Percentiles rank a stretch among this genome's conserved stretches.
phyloP scores from a whole-genome alignment of 2,113 vertebrate species.

The Corythoichthys haematopterus region DNA sequence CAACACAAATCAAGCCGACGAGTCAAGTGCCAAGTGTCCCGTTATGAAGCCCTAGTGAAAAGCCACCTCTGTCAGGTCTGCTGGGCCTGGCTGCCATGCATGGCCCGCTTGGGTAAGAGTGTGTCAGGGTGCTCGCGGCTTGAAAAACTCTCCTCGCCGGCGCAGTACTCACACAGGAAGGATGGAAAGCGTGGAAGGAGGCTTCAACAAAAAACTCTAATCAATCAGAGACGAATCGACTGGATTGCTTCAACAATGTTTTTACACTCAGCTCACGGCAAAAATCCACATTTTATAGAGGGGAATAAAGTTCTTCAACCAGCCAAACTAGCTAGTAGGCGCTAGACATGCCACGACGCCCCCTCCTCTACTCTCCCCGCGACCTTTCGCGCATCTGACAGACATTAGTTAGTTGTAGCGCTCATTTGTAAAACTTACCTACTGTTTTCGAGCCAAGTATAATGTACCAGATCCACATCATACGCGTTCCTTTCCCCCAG shows the following conservation, averaged over 20 bases:
- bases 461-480: conserved; percentile 84
- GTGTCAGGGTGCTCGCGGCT: conserved; percentile 47
- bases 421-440: conserved; percentile 69
- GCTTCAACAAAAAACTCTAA: conserved; percentile 4
- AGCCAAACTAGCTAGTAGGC: not conserved
- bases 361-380: not conserved
- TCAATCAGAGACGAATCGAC: conserved; percentile 8
- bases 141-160: conserved; percentile 26
- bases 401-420: conserved; percentile 19
- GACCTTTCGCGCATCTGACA: conserved; percentile 18
- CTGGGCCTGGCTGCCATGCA: conserved; percentile 44
- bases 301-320: conserved; percentile 3
- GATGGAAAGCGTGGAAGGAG: conserved; percentile 14
- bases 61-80: not conserved
- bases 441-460: conserved; percentile 75
- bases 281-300: not conserved
- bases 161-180: conserved; percentile 3
- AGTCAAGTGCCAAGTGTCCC: conserved; percentile 16
- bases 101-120: conserved; percentile 25
- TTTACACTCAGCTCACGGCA: not conserved
- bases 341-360: not conserved
- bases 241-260: not conserved
- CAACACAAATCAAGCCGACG: not conserved
- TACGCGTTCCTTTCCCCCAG: conserved; percentile 40
- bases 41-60: conserved; percentile 5